A percentile compares a stretch with the other conserved stretches of the same genome.
phyloP scores from a whole-genome alignment of 2,113 vertebrate species.

The Malurus alboscapulatus region DNA sequence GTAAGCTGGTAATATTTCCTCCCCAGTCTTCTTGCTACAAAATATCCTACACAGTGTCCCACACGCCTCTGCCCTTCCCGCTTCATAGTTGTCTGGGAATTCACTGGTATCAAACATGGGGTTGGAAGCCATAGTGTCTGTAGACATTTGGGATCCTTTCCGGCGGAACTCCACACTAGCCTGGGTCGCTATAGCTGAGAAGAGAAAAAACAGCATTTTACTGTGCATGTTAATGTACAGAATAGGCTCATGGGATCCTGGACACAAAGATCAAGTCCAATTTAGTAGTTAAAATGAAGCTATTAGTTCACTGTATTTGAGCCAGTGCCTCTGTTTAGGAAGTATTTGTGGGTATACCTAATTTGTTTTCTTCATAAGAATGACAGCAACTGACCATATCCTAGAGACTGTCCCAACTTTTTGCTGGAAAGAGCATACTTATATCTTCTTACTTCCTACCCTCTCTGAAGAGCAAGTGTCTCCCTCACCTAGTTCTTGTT shows the following conservation, averaged over 20 bases:
- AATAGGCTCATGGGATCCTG: constrained; percentile 83
- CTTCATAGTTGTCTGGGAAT: constrained; percentile 95
- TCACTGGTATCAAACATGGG: constrained; percentile 89
- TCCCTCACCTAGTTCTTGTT: background rate
- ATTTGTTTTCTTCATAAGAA: constrained; percentile 15
- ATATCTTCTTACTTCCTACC: background rate
- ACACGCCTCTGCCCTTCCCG: constrained; percentile 92
- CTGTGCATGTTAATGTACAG: constrained; percentile 8
- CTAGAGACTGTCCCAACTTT: background rate
- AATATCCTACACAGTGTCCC: constrained; percentile 96
- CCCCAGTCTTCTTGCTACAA: constrained; percentile 98
- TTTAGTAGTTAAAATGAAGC: constrained; percentile 71
- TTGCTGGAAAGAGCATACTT: background rate
- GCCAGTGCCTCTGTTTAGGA: constrained; percentile 68
- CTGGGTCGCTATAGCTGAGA: constrained; percentile 89
- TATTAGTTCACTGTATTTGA: constrained; percentile 65
- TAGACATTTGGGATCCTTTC: constrained; percentile 94
- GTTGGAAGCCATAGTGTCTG: constrained; percentile 92
- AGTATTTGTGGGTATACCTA: constrained; percentile 48
- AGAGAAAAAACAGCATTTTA: constrained; percentile 69
- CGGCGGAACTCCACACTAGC: constrained; percentile 89
- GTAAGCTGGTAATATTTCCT: constrained; percentile 95
- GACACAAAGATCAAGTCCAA: constrained; percentile 90
- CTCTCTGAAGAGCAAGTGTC: background rate
- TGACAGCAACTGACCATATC: background rate